These are phyloP conservation scores for Sinopyrophorus schimmeli DNA, from an alignment of 2,888 invertebrate genomes.

Conservation along the genomic window DNA sequence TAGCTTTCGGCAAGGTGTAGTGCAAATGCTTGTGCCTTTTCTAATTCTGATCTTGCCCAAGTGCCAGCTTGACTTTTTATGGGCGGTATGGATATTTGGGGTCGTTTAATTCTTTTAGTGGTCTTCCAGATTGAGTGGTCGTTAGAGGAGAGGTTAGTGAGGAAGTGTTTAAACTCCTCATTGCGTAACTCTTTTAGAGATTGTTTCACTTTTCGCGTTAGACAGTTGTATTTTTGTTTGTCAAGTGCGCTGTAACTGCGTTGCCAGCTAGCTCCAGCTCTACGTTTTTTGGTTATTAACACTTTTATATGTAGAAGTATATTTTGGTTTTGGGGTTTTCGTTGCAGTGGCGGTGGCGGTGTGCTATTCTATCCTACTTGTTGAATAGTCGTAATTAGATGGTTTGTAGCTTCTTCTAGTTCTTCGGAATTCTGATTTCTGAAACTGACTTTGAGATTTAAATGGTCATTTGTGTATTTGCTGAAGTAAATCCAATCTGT, in stretches of 20 bases:
- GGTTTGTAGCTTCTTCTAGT: no score
- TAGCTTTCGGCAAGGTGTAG: slow-evolving; percentile 1
- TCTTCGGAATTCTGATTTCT: no score
- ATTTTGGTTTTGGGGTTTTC: no score
- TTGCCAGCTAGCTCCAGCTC: neutral
- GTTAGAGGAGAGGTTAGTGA: neutral
- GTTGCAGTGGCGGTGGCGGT: no score
- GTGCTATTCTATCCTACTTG: no score
- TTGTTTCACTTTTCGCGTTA: neutral
- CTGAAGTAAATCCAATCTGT: no score
- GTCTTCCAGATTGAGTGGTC: slow-evolving; percentile 6
- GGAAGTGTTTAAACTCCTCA: neutral
- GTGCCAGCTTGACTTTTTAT: neutral
- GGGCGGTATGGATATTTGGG: slow-evolving; percentile 1
- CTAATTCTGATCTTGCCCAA: slow-evolving; percentile 5
- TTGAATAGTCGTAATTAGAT: no score
- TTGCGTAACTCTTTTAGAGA: neutral
- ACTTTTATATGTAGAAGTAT: neutral
- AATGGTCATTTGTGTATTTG: no score
- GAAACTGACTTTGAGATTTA: no score
- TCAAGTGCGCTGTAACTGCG: neutral
- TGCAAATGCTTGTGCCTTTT: slow-evolving; percentile 2
- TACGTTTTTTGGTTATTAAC: neutral
- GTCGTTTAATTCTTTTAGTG: slow-evolving; percentile 1
- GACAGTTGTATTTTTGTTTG: neutral